Percentiles rank a stretch among this genome's conserved stretches.
Conservation (phyloP, 2,888 invertebrate genomes). For the Gymnocheta viridis region DNA sequence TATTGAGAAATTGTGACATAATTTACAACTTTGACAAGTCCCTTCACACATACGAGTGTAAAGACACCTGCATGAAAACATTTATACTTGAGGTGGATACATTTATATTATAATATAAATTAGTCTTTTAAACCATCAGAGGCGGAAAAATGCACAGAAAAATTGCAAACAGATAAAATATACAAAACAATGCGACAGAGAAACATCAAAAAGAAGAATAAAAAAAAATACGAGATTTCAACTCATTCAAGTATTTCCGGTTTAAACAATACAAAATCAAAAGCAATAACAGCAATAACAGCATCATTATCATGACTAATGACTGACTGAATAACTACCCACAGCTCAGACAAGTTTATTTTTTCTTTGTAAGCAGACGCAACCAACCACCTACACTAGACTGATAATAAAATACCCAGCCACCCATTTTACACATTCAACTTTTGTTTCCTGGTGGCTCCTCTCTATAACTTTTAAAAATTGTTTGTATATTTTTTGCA, state of each 20-base stretch:
- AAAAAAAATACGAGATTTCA: conserved; percentile 45
- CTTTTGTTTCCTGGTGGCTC: background rate
- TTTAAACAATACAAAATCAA: conserved; percentile 41
- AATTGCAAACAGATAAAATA: conserved; percentile 5
- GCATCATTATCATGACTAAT: conserved; percentile 31
- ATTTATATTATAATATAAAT: too few species aligned
- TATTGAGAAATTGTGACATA: background rate
- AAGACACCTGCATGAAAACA: conserved; percentile 6
- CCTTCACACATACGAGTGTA: background rate
- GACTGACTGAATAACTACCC: conserved; percentile 37
- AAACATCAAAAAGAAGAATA: background rate
- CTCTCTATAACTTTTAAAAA: background rate
- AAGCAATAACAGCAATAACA: conserved; percentile 16
- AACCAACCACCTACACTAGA: conserved; percentile 24
- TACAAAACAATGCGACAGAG: background rate
- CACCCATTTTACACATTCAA: conserved; percentile 22
- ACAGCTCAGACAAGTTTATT: conserved; percentile 34
- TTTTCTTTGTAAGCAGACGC: conserved; percentile 13
- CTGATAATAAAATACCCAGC: background rate
- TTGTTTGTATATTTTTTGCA: background rate
- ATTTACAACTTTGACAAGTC: conserved; percentile 1
- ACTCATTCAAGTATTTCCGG: conserved; percentile 64
- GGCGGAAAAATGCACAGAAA: conserved; percentile 14
- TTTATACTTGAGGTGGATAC: conserved; percentile 10
- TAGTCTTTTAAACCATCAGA: conserved; percentile 22